phyloP scores from a whole-genome alignment of 37 sponge, comb jelly and placozoan species.

The Theonella swinhoei region DNA sequence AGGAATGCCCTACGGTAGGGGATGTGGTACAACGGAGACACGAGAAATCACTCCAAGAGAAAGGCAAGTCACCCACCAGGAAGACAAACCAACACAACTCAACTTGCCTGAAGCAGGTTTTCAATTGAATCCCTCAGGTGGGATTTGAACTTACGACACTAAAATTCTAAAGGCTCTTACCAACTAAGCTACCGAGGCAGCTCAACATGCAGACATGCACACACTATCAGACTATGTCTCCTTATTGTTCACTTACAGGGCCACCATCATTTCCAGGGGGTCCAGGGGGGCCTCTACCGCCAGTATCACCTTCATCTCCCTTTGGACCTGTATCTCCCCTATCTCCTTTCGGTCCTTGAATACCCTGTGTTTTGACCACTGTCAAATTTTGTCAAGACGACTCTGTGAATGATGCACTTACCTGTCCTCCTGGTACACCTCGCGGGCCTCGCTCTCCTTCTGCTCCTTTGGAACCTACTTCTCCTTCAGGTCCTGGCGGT shows the following conservation, averaged over 20 bases:
- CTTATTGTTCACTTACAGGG: slow-evolving; percentile 4
- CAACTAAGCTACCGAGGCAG: no score
- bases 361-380: slow-evolving; percentile 9
- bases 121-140: no score
- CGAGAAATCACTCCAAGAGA: no score
- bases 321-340: neutral
- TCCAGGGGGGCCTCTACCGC: slow-evolving; percentile 22
- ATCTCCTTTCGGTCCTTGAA: slow-evolving; percentile 10
- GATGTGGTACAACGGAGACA: neutral
- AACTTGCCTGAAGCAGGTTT: no score
- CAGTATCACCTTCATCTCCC: slow-evolving; percentile 15
- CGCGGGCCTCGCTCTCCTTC: slow-evolving; percentile 4
- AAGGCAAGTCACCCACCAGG: neutral
- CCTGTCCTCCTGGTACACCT: slow-evolving; percentile 27
- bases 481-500: slow-evolving; percentile 42
- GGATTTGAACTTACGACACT: no score
- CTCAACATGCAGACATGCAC: no score
- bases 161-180: no score
- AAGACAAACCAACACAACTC: no score
- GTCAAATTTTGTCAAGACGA: neutral
- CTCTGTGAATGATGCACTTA: neutral
- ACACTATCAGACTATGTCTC: no score
- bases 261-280: slow-evolving; percentile 46
- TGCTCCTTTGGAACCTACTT: slow-evolving; percentile 25
- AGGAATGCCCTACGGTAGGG: neutral